phyloP scores from a whole-genome alignment of 2,113 vertebrate species.

The Ranitomeya imitator region DNA sequence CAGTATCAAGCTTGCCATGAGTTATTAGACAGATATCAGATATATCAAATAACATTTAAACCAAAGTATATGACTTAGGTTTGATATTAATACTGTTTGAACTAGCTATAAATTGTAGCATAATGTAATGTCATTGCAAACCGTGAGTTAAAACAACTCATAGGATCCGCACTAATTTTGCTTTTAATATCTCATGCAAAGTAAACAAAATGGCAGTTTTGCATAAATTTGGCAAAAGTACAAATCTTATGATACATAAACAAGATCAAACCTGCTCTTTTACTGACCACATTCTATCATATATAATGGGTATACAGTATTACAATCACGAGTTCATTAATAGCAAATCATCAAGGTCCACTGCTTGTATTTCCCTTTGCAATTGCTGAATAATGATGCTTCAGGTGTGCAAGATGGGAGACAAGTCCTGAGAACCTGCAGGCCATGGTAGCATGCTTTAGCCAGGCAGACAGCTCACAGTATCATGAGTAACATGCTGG shows the following conservation, averaged over 20 bases:
- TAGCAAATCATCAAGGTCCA: no score
- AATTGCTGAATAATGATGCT: no score
- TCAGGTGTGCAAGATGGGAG: no score
- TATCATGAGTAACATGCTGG: no score
- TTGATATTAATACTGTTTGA: neutral
- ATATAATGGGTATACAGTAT: no score
- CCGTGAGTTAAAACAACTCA: neutral
- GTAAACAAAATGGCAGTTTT: neutral
- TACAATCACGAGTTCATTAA: no score
- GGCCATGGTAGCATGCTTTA: no score
- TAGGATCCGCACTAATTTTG: neutral
- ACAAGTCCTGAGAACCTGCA: no score
- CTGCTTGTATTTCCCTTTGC: no score
- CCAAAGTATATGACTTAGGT: neutral
- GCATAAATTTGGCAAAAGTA: neutral
- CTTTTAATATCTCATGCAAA: neutral
- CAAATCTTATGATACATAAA: neutral
- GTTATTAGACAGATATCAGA: neutral
- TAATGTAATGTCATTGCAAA: neutral
- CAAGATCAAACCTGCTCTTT: neutral
- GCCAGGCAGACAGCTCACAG: no score
- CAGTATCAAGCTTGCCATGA: neutral
- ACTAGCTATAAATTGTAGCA: neutral
- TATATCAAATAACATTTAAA: neutral
- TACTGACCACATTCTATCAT: neutral